Evolutionary conservation across 1,140 invertebrate species (phyloP), one percentile per base, ranked within the genome.

Genomic region (Eriosoma lanigerum): DNA sequence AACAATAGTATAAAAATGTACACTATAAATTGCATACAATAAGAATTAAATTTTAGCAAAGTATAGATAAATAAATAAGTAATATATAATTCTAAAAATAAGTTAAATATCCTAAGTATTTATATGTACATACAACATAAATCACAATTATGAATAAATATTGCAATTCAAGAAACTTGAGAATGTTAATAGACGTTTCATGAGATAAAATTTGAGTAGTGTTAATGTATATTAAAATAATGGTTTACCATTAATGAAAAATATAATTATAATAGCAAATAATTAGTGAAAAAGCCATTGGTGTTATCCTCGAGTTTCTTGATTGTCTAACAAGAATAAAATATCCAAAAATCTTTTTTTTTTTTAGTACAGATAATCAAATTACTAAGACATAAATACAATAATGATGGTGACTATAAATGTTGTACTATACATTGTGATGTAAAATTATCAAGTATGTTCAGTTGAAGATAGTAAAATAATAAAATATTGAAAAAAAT

Each of bases 281-380:
- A 68, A 46, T 24, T 68, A 9, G 46, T 72, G 68, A 72, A 72
- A 66, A 72, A 72, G 68, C 46, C 48, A 72, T 72, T 72, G 68
- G 68, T 72, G 68, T 72, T 72, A 3, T 29, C 26, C 68, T 72
- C 68, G 68, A 72, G 68, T 76, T 56, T 76, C 72, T 76, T 58
- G 72, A 76, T 76, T 76, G 72, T 76, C 72, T 76, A 76, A 76
- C 72, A 76, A 76, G 72, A 76, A 76, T 76, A 58, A 29, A 76
- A 56, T 76, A 58, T 58, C 12, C 50, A 58, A 68, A 44, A 76
- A 44, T 3, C 19, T 5, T 54, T 54, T 19, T n/a, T n/a, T n/a
- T n/a, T n/a, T 6, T 52, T 52, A 52, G 68, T 29, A 72, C 46
- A 52, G 68, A 72, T 72, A 72, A 72, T 72, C 26, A 29, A 72